These are phyloP conservation scores for Meloe dianella DNA, from an alignment of 2,888 invertebrate species.

Conservation along the genomic window DNA sequence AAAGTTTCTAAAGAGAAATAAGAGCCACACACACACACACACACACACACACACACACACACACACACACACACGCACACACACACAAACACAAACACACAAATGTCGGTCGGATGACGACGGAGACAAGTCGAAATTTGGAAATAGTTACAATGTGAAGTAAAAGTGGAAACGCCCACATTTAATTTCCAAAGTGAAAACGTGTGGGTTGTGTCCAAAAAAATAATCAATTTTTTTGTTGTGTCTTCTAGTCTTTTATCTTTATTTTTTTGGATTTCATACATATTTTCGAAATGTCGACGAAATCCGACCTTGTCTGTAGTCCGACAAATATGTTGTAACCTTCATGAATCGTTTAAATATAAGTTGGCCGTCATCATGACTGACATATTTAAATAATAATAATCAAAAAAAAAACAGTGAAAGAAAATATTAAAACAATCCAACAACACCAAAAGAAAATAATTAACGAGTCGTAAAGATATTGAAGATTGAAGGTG, in stretches of 20 bases:
- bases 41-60: no score
- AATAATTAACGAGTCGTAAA: background rate
- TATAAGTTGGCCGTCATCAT: constrained; percentile 9
- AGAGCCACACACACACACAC: background rate
- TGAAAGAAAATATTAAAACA: background rate
- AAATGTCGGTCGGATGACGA: background rate
- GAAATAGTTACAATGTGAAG: background rate
- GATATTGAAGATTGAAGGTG: constrained; percentile 4
- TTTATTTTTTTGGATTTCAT: background rate
- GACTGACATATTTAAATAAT: constrained; percentile 2
- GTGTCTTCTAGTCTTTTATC: background rate
- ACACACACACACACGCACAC: no score
- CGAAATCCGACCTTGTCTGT: constrained; percentile 22
- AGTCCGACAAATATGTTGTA: constrained; percentile 8
- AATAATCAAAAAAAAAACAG: background rate
- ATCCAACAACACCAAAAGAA: constrained; percentile 5
- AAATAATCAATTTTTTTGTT: background rate
- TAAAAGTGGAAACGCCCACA: constrained; percentile 8
- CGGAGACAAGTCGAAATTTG: background rate
- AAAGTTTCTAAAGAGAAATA: background rate
- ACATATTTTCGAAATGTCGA: constrained; percentile 3
- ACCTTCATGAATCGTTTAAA: constrained; percentile 14
- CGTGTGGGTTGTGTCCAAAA: background rate
- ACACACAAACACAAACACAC: background rate
- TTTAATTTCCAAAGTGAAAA: constrained; percentile 1